Evolutionary conservation across 2,113 vertebrate species (phyloP).

Genomic region (Puffinus mauretanicus): DNA sequence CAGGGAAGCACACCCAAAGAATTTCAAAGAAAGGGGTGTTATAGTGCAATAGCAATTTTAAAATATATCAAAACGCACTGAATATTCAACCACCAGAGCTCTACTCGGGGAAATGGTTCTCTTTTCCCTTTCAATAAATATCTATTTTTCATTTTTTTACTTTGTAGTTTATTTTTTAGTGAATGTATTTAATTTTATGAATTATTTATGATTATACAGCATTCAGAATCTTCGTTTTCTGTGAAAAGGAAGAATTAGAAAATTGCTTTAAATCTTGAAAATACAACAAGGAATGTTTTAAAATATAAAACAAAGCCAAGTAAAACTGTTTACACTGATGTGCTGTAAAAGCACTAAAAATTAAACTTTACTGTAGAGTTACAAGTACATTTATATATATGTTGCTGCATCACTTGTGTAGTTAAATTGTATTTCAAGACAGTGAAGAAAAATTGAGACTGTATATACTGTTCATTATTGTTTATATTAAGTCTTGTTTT

Average conservation of each 20-base stretch:
- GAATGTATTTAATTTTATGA: conserved; percentile 99
- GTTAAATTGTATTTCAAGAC: conserved; percentile 86
- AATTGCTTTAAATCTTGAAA: conserved; percentile 98
- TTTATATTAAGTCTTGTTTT: conserved; percentile 99
- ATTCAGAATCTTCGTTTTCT: conserved; percentile 99
- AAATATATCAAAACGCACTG: conserved; percentile 96
- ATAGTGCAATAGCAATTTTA: conserved; percentile 98
- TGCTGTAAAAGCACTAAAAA: conserved; percentile 89
- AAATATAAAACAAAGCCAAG: conserved; percentile 99
- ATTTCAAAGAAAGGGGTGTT: conserved; percentile 91
- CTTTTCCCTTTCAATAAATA: conserved; percentile 99
- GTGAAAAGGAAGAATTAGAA: conserved; percentile 99
- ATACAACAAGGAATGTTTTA: conserved; percentile 95
- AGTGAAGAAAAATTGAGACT: conserved; percentile 84
- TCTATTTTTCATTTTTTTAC: conserved; percentile 88
- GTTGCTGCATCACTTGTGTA: conserved; percentile 87
- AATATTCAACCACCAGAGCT: conserved; percentile 97
- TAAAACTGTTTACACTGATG: conserved; percentile 99
- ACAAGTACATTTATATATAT: conserved; percentile 88
- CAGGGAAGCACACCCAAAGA: conserved; percentile 96
- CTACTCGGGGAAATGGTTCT: conserved; percentile 86
- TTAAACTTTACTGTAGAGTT: conserved; percentile 93
- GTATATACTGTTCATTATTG: conserved; percentile 99
- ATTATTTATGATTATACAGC: conserved; percentile 99
- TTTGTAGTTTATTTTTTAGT: conserved; percentile 99